These are phyloP conservation scores for Anseranas semipalmata DNA, from an alignment of 2,113 vertebrate species.

Conservation along the genomic window DNA sequence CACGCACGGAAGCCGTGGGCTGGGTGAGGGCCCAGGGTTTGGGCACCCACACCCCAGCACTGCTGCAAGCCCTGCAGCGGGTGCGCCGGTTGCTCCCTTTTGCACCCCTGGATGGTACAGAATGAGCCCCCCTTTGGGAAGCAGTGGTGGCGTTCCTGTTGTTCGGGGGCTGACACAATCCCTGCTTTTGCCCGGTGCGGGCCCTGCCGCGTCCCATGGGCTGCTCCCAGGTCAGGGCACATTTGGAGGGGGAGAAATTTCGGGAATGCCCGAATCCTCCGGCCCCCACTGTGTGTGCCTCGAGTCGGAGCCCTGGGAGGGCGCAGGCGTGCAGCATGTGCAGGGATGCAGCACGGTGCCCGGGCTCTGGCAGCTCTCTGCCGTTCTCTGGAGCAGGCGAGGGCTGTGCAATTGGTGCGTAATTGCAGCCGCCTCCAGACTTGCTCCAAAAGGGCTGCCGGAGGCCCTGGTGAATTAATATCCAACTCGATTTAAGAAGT, in stretches of 20 bases:
- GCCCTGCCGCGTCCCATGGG: not conserved
- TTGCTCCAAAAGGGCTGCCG: not conserved
- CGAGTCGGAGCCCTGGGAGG: no score
- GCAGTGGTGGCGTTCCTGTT: no score
- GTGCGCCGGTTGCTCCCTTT: no score
- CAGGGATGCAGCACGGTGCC: no score
- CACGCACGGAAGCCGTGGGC: no score
- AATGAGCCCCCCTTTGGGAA: no score
- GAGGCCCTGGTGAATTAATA: not conserved
- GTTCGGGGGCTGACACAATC: not conserved
- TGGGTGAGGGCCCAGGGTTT: no score
- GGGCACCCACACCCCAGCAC: no score
- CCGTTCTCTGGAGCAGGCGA: not conserved
- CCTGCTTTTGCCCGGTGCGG: no score
- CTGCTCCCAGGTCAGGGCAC: not conserved
- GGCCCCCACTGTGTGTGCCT: not conserved
- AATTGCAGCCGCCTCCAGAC: not conserved
- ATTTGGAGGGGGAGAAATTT: not conserved
- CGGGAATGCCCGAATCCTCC: not conserved
- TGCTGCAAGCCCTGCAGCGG: no score
- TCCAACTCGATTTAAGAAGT: not conserved
- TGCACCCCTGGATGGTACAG: not conserved
- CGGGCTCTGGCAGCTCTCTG: accelerated
- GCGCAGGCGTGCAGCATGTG: no score
- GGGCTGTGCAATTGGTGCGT: not conserved